A percentile compares a stretch with the other conserved stretches of the same genome.
Conservation (phyloP, 2,113 vertebrate genomes). For the Pholis gunnellus region DNA sequence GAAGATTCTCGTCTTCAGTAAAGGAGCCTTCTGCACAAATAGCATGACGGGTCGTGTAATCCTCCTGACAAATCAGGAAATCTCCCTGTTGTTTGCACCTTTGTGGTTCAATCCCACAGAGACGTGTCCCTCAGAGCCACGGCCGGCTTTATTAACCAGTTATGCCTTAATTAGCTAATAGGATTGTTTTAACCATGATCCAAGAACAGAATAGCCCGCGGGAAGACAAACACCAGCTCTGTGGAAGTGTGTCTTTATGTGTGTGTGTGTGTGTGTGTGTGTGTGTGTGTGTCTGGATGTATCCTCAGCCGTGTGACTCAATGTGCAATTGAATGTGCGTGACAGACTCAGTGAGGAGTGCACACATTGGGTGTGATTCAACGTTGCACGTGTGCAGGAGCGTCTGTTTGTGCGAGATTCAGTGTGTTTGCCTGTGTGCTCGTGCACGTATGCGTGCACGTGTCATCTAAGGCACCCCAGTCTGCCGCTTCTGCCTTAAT, state of each 20-base stretch:
- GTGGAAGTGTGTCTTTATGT: slow-evolving; percentile 24
- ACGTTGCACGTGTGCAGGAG: slow-evolving; percentile 15
- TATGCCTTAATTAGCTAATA: slow-evolving; percentile 81
- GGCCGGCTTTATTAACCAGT: slow-evolving; percentile 71
- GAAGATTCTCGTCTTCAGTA: slow-evolving; percentile 25
- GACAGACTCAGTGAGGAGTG: not conserved
- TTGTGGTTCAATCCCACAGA: slow-evolving; percentile 61
- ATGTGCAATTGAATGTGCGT: slow-evolving; percentile 7
- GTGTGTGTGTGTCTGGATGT: slow-evolving; percentile 11
- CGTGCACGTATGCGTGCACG: not conserved
- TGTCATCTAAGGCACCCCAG: slow-evolving; percentile 44
- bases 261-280: slow-evolving; percentile 33
- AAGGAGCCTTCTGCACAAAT: slow-evolving; percentile 42
- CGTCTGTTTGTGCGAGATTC: slow-evolving; percentile 24
- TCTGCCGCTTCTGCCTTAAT: slow-evolving; percentile 67
- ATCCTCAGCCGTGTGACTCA: slow-evolving; percentile 13
- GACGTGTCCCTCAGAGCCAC: slow-evolving; percentile 58
- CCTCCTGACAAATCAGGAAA: slow-evolving; percentile 67
- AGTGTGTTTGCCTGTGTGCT: slow-evolving; percentile 1
- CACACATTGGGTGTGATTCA: slow-evolving; percentile 36
- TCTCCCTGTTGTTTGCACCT: slow-evolving; percentile 69
- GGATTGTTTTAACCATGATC: slow-evolving; percentile 81
- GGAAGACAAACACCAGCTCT: slow-evolving; percentile 69
- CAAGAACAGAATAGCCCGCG: slow-evolving; percentile 73
- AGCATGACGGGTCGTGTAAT: slow-evolving; percentile 59